Base-by-base conservation (phyloP, 2,797 vertebrate species). In the Heteromormyrus szaboi region DNA sequence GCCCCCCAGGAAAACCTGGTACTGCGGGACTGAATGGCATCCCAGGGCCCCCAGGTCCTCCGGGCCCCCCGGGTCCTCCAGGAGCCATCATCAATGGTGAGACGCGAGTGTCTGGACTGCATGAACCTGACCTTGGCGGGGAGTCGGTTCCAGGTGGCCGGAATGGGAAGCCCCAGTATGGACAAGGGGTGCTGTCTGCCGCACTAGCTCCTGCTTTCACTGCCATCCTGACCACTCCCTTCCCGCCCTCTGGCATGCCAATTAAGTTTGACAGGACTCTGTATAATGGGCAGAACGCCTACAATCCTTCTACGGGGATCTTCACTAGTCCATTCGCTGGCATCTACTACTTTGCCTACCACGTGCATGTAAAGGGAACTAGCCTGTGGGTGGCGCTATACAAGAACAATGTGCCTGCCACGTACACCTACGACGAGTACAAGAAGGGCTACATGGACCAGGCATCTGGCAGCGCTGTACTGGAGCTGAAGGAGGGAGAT, bases 381-480 rank as follows among this genome's bases (percentile, higher is more conserved):
- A 99, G 97, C 5, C 95, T 99, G 90, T 99, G 99, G 99, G 98
- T 99, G 96, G 98, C 99, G 0, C 95, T 99, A 89, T 99, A 99
- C 90, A 99, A 99, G 96, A 99, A 99, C 97, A 99, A 99, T 94
- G 98, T 99, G 93, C 99, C 99, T 0, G 99, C 98, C 93, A 99
- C 98, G 88, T 99, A 99, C 93, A 99, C 99, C 90, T 99, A 99
- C 0, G 99, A 99, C 0, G 99, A 99, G 93, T 99, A 99, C 96
- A 99, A 99, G 95, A 99, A 99, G 93, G 99, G 98, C 91, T 98
- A 99, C 94, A 97, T 99, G 97, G 99, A 99, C 97, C 99, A 99
- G 95, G 99, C 99, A 0, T 99, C 99, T 0, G 99, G 99, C 41
- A 99, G 98, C 87, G 98, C 98, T 0, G 99, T 99, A 92, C 96